Conservation (phyloP, 2,888 invertebrate genomes). For the Papilio gigon region DNA sequence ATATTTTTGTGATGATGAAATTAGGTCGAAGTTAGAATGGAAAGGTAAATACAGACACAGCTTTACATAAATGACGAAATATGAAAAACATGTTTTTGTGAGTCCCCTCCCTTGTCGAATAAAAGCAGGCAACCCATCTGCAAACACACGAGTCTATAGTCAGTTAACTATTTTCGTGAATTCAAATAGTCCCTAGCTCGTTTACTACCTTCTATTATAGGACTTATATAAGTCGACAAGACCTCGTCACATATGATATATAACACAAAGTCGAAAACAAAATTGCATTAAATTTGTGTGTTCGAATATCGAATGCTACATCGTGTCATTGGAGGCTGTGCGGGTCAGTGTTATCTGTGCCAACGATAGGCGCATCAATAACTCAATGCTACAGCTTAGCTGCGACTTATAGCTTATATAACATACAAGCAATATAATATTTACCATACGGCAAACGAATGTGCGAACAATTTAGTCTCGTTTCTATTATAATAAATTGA, state of each 20-base stretch:
- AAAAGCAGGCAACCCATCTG: too few relatives aligned
- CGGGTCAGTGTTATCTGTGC: background rate
- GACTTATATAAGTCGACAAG: background rate
- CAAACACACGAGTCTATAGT: too few relatives aligned
- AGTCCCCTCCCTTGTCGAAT: background rate
- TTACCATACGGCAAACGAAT: background rate
- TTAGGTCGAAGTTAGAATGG: background rate
- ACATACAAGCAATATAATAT: background rate
- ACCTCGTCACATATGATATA: too few relatives aligned
- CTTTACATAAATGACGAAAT: too few relatives aligned
- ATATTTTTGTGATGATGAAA: background rate
- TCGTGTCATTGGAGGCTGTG: background rate
- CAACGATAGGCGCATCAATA: conserved; percentile 6
- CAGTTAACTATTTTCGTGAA: too few relatives aligned
- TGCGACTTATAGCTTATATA: background rate
- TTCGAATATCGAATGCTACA: background rate
- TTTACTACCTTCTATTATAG: background rate
- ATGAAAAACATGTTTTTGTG: too few relatives aligned
- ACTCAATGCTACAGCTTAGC: conserved; percentile 20
- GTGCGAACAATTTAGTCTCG: too few relatives aligned
- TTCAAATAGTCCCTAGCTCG: too few relatives aligned
- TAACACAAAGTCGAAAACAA: too few relatives aligned
- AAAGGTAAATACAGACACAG: background rate
- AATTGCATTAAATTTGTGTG: background rate
- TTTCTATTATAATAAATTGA: background rate